Evolutionary conservation across 1,140 invertebrate genomes (phyloP).

Genomic region (Brevipalpus yothersi): DNA sequence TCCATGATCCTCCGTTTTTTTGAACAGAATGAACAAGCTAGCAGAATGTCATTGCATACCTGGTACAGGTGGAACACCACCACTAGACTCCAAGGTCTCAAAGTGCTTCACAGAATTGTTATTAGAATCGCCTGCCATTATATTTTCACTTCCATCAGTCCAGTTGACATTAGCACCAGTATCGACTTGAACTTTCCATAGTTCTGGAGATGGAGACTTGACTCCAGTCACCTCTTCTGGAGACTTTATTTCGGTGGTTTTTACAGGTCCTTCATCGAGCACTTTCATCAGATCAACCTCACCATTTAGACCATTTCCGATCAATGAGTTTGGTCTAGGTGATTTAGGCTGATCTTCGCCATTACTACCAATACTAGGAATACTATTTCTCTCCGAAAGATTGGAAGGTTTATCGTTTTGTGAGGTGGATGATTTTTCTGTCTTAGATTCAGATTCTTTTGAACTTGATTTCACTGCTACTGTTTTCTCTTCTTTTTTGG

Average conservation of each 20-base stretch:
- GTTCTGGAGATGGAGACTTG: constrained; percentile 66
- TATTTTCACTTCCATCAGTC: constrained; percentile 9
- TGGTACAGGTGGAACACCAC: too few relatives aligned
- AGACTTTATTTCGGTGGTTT: constrained; percentile 62
- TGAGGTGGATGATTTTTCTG: too few relatives aligned
- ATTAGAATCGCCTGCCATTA: too few relatives aligned
- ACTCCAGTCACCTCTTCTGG: constrained; percentile 54
- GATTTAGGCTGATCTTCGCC: neutral
- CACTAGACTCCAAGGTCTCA: too few relatives aligned
- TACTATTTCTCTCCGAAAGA: neutral
- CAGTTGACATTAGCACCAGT: constrained; percentile 34
- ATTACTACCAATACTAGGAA: neutral
- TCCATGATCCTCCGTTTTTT: too few relatives aligned
- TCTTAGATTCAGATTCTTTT: neutral
- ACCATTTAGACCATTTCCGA: neutral
- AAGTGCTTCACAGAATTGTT: too few relatives aligned
- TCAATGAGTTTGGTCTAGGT: neutral
- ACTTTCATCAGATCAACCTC: neutral
- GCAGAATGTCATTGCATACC: too few relatives aligned
- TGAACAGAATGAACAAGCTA: too few relatives aligned
- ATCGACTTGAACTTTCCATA: constrained; percentile 76
- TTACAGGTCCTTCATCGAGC: constrained; percentile 7
- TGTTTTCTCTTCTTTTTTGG: neutral
- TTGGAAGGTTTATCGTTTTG: neutral
- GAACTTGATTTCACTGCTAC: neutral